A percentile compares a stretch with the other conserved stretches of the same genome.
phyloP scores from a whole-genome alignment of 2,113 vertebrate genomes.

The Ophiodon elongatus region DNA sequence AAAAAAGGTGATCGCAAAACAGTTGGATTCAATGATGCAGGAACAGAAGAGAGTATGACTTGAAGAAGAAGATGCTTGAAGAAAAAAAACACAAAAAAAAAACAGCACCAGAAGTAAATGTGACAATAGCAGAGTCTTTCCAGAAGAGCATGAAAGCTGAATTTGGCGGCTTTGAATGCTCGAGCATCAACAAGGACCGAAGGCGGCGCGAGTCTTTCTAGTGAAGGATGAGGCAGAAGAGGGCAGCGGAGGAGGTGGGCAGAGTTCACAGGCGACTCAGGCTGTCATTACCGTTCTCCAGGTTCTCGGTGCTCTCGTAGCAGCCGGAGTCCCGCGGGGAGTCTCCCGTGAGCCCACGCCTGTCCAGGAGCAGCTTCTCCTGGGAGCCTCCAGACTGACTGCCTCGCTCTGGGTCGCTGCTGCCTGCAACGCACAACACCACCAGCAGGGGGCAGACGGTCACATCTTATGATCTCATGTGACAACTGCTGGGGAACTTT shows the following conservation, averaged over 20 bases:
- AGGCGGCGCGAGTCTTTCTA: conserved; percentile 53
- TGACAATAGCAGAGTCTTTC: conserved; percentile 48
- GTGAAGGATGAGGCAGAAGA: conserved; percentile 44
- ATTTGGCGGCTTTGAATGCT: conserved; percentile 48
- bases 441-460: conserved; percentile 49
- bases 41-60: conserved; percentile 37
- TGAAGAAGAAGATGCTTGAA: conserved; percentile 23
- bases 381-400: conserved; percentile 88
- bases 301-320: conserved; percentile 96
- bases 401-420: conserved; percentile 88
- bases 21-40: conserved; percentile 35
- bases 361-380: conserved; percentile 90
- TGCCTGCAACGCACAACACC: conserved; percentile 83
- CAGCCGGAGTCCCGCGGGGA: conserved; percentile 97
- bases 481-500: not conserved
- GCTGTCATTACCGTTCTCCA: conserved; percentile 91
- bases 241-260: conserved; percentile 9
- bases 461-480: conserved; percentile 5
- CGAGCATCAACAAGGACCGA: conserved; percentile 43
- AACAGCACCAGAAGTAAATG: conserved; percentile 26
- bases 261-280: conserved; percentile 68
- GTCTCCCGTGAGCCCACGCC: conserved; percentile 84
- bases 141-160: conserved; percentile 49
- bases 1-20: conserved; percentile 33
- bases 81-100: not conserved